phyloP scores from a whole-genome alignment of 2,888 invertebrate genomes.

The Drosophila emarginata region DNA sequence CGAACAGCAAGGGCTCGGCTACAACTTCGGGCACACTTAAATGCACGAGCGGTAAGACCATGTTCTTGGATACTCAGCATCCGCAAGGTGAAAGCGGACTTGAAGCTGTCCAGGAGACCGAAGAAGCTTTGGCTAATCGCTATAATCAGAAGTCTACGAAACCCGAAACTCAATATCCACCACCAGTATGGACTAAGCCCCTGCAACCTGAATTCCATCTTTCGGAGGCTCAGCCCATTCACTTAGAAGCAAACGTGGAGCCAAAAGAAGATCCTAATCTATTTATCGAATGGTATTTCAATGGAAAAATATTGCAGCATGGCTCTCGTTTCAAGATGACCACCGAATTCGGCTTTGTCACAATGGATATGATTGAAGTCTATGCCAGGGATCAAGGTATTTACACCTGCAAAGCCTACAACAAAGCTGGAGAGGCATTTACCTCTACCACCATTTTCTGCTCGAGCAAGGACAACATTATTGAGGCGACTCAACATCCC shows the following conservation, averaged over 20 bases:
- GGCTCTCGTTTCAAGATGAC: slow-evolving; percentile 95
- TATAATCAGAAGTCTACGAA: slow-evolving; percentile 87
- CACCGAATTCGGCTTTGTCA: slow-evolving; percentile 98
- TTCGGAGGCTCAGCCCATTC: slow-evolving; percentile 92
- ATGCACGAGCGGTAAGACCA: slow-evolving; percentile 90
- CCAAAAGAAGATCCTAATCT: slow-evolving; percentile 96
- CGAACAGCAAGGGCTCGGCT: slow-evolving; percentile 94
- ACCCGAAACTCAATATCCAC: slow-evolving; percentile 90
- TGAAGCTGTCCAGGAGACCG: slow-evolving; percentile 94
- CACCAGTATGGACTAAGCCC: slow-evolving; percentile 93
- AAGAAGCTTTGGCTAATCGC: slow-evolving; percentile 90
- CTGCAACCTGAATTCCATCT: slow-evolving; percentile 91
- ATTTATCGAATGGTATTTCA: slow-evolving; percentile 97
- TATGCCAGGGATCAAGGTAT: slow-evolving; percentile 97
- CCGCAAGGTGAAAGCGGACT: slow-evolving; percentile 96
- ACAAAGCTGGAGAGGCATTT: slow-evolving; percentile 94
- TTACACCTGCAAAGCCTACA: slow-evolving; percentile 95
- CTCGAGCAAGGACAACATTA: slow-evolving; percentile 90
- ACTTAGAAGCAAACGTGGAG: slow-evolving; percentile 96
- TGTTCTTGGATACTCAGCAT: slow-evolving; percentile 95
- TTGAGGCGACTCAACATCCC: slow-evolving; percentile 95
- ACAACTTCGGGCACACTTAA: slow-evolving; percentile 94
- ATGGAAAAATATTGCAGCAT: slow-evolving; percentile 93
- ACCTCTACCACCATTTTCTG: slow-evolving; percentile 95
- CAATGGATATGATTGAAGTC: slow-evolving; percentile 94